Percentiles rank a stretch among this genome's conserved stretches.
Conservation (phyloP, 2,888 invertebrate species). For the Sycophila texana region DNA sequence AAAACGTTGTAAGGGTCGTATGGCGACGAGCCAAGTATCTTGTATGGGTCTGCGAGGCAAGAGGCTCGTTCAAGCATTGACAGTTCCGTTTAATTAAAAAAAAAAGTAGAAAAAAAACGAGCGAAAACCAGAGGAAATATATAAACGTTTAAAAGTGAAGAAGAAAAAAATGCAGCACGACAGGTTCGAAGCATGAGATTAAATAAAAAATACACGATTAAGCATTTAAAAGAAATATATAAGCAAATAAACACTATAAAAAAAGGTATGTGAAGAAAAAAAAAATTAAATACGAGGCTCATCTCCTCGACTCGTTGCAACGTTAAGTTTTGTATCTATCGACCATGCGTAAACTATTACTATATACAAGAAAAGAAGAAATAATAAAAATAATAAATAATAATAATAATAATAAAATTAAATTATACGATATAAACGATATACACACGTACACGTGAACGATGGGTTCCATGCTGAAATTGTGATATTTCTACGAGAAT, state of each 20-base stretch:
- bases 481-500: conserved; percentile 54
- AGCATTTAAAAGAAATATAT: conserved; percentile 9
- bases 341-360: conserved; percentile 46
- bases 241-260: conserved; percentile 34
- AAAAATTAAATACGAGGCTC: conserved; percentile 23
- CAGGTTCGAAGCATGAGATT: conserved; percentile 48
- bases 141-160: conserved; percentile 6
- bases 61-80: conserved; percentile 5
- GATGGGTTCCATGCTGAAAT: conserved; percentile 50
- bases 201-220: conserved; percentile 18
- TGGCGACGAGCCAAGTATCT: conserved; percentile 8
- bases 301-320: conserved; percentile 44
- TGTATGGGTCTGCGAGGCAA: background rate
- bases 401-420: background rate
- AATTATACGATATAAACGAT: conserved; percentile 3
- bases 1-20: conserved; percentile 7
- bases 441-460: conserved; percentile 14
- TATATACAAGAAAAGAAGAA: conserved; percentile 26
- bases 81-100: background rate
- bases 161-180: conserved; percentile 36
- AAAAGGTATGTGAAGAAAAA: conserved; percentile 27
- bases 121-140: conserved; percentile 11
- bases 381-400: conserved; percentile 14
- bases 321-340: conserved; percentile 55
- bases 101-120: background rate